Evolutionary conservation across 2,113 vertebrate species (phyloP).

Genomic region (Coptodon rendalli): DNA sequence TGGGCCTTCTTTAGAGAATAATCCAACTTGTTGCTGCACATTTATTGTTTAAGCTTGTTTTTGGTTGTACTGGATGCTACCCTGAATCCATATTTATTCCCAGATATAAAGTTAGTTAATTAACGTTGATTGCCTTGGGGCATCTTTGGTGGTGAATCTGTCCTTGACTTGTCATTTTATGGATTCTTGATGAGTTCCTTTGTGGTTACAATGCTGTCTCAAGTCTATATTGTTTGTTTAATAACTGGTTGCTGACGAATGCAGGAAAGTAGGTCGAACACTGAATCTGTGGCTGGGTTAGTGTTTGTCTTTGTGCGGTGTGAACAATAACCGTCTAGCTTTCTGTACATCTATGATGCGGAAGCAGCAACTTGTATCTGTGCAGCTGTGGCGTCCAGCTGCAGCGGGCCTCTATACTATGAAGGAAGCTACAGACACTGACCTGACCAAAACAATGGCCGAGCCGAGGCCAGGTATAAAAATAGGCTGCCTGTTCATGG

Average conservation of each 20-base stretch:
- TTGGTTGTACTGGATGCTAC: neutral
- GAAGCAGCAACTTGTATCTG: neutral
- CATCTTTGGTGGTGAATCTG: neutral
- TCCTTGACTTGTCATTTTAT: neutral
- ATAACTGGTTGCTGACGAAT: neutral
- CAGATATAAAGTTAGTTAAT: neutral
- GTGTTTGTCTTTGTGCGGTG: neutral
- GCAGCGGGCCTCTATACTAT: neutral
- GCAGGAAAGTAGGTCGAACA: neutral
- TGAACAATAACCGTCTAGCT: neutral
- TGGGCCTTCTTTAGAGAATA: neutral
- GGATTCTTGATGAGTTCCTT: neutral
- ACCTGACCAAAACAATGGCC: neutral
- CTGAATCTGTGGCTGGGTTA: neutral
- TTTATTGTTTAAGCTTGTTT: neutral
- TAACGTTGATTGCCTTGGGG: neutral
- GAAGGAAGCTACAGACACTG: neutral
- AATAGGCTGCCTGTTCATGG: neutral
- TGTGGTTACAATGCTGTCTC: neutral
- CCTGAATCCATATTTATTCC: neutral
- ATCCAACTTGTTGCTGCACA: neutral
- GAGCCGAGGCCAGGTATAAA: neutral
- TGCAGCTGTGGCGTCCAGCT: neutral
- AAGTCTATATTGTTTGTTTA: neutral
- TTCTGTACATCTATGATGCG: neutral